These are phyloP conservation scores for Sakesphorus luctuosus DNA, from an alignment of 2,113 vertebrate species.

Conservation along the genomic window DNA sequence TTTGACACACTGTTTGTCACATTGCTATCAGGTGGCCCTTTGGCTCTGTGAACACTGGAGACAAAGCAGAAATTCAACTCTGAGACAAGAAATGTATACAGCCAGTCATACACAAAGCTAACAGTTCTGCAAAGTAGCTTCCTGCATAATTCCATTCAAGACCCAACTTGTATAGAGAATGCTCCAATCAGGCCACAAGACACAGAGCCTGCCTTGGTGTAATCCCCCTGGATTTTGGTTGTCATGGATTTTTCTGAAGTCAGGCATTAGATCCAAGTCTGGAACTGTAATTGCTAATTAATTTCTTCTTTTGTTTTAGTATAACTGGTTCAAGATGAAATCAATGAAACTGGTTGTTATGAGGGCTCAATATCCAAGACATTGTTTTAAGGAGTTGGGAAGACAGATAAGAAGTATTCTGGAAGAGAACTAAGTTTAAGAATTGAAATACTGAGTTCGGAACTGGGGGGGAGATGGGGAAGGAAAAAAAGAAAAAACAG, in stretches of 20 bases:
- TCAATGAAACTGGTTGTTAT: neutral
- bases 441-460: neutral
- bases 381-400: neutral
- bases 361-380: neutral
- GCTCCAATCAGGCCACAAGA: neutral
- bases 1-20: neutral
- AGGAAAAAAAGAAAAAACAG: accelerated
- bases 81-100: neutral
- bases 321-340: neutral
- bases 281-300: neutral
- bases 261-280: neutral
- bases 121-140: neutral
- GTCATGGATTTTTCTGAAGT: neutral
- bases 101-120: neutral
- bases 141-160: neutral
- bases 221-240: neutral
- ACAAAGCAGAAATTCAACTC: neutral
- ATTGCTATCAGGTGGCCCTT: neutral
- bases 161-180: accelerated
- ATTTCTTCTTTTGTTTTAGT: neutral
- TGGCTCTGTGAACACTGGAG: neutral
- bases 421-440: neutral
- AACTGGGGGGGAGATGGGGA: accelerated
- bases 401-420: neutral
- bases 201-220: neutral